Base-by-base conservation (phyloP, 2,113 vertebrate species). In the Aphyosemion australe region DNA sequence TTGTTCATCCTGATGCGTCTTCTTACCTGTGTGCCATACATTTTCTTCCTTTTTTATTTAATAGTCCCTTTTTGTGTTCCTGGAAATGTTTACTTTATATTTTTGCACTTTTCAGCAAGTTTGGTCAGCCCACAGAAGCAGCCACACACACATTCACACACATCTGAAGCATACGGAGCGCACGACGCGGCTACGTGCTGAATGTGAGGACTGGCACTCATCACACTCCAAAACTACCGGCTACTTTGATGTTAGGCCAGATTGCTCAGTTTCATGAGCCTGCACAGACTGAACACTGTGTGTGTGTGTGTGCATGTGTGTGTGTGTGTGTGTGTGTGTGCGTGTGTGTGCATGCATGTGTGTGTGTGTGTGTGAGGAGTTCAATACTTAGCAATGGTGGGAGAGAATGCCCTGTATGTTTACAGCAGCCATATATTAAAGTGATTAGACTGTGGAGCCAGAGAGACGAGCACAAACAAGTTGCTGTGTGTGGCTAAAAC, bases 401-500 rank as follows among this genome's bases (percentile, higher is more conserved):
- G 61, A 63, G 32, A 78, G 52, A 78, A 70, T 76, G 68, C 61
- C 6, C 47, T 58, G 53, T 31, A 19, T 78, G 82, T 84, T 80
- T 77, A 82, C 54, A 77, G 80, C 67, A 60, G 80, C 66, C 72
- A 67, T 88, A 79, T 87, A 88, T 88, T 84, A 76, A 84, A 78
- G 72, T 69, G 79, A 87, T 88, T 85, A 73, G 75, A 74, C 75
- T 68, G 74, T 80, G 79, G 88, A 81, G 89, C 78, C 84, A 41
- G 49, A 61, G 72, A 80, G 83, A 87, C 76, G 82, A 87, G 69
- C 72, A 90, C 82, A 91, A 89, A 87, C 82, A 88, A 79, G 88
- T 58, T 19, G 70, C 80, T 90, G 88, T 91, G 80, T 85, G 74
- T 74, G 54, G 70, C 62, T 69, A 59, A 67, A 53, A 64, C 61